Percentiles rank a stretch among this genome's conserved stretches.
phyloP scores from a whole-genome alignment of 2,888 invertebrate species.

The Argyra leucocephala region DNA sequence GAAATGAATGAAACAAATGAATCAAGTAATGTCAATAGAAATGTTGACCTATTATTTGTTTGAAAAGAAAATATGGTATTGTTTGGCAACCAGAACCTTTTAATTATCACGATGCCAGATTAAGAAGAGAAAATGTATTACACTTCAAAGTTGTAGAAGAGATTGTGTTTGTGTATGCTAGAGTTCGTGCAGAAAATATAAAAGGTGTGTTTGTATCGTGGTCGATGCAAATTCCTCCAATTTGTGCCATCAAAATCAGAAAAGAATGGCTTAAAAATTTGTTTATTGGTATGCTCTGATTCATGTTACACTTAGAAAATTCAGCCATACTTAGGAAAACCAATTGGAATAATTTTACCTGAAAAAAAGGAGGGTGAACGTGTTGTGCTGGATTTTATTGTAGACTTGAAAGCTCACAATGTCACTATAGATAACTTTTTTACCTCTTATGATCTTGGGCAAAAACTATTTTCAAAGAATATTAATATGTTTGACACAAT shows the following conservation, averaged over 20 bases:
- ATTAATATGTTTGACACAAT: slow-evolving; percentile 21
- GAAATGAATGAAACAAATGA: too few species aligned
- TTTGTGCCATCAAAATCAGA: slow-evolving; percentile 18
- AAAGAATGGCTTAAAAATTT: slow-evolving; percentile 20
- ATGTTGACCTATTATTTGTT: too few species aligned
- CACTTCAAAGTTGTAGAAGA: too few species aligned
- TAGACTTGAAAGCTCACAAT: slow-evolving; percentile 16
- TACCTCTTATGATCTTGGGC: slow-evolving; percentile 16
- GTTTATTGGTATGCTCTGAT: slow-evolving; percentile 14
- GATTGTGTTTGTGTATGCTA: too few species aligned
- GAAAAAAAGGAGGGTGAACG: slow-evolving; percentile 18
- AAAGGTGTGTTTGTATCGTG: too few species aligned
- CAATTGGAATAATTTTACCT: slow-evolving; percentile 9
- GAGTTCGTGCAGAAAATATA: too few species aligned
- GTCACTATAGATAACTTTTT: slow-evolving; percentile 19
- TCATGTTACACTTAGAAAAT: slow-evolving; percentile 19
- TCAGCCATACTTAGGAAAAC: slow-evolving; percentile 19
- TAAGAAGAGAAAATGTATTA: too few species aligned
- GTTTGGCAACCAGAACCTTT: too few species aligned
- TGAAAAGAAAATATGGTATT: too few species aligned
- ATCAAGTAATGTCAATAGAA: too few species aligned
- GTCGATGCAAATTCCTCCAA: slow-evolving; percentile 14
- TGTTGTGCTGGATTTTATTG: slow-evolving; percentile 17
- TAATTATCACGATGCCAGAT: too few species aligned
- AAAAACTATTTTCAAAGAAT: slow-evolving; percentile 14